These are phyloP conservation scores for Picathartes gymnocephalus DNA, from an alignment of 2,113 vertebrate species.

Conservation along the genomic window DNA sequence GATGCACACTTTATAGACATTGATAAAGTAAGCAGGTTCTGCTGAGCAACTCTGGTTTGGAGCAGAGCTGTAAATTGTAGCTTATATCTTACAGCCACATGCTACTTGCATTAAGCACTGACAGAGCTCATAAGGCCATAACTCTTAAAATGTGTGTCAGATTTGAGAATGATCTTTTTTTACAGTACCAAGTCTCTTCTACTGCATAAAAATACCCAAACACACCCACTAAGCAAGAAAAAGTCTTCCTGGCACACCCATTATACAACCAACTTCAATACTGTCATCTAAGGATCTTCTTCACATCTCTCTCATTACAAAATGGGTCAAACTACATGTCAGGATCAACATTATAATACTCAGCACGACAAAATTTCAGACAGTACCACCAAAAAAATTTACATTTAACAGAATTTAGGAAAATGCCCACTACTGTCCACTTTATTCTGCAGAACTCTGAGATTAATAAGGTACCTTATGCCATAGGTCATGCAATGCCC, in stretches of 20 bases:
- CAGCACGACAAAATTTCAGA: neutral
- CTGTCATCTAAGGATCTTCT: neutral
- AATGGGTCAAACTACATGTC: neutral
- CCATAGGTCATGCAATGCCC: no score
- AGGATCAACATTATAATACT: neutral
- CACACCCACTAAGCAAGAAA: neutral
- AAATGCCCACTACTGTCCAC: neutral
- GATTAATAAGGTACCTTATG: neutral
- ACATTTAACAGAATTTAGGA: neutral
- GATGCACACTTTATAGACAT: neutral
- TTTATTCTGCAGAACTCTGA: neutral
- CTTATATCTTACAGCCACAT: neutral
- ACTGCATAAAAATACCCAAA: neutral
- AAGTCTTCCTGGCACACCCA: neutral
- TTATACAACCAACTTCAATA: neutral
- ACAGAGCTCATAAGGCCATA: neutral
- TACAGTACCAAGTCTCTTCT: neutral
- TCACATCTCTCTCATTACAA: neutral
- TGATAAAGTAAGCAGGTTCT: neutral
- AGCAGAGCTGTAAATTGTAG: neutral
- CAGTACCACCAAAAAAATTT: neutral
- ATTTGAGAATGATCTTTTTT: neutral
- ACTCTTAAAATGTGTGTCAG: neutral
- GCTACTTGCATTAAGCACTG: neutral
- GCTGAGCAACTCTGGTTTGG: neutral